Percentiles rank a stretch among this genome's conserved stretches.
These are phyloP conservation scores for Lethrus apterus DNA, from an alignment of 1,140 invertebrate genomes.

Conservation along the genomic window DNA sequence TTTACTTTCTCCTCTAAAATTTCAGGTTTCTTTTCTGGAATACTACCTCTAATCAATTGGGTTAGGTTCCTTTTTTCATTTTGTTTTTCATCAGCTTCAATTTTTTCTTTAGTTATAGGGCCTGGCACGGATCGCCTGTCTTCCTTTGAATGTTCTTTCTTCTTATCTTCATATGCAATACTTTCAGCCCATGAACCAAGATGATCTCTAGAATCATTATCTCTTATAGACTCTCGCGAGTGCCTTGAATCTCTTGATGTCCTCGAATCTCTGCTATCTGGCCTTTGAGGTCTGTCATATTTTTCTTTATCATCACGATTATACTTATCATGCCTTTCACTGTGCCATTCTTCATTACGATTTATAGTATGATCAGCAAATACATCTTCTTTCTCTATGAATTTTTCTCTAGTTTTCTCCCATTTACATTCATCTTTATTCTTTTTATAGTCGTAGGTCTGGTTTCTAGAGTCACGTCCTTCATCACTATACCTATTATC, in stretches of 20 bases:
- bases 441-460: conserved; percentile 25
- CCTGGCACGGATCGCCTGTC: conserved; percentile 46
- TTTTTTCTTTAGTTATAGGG: conserved; percentile 54
- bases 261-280: conserved; percentile 52
- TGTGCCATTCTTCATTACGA: conserved; percentile 20
- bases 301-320: conserved; percentile 38
- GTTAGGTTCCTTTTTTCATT: conserved; percentile 50
- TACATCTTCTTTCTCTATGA: conserved; percentile 7
- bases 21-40: conserved; percentile 22
- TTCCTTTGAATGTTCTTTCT: conserved; percentile 37
- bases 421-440: conserved; percentile 19
- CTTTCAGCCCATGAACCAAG: conserved; percentile 44
- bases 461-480: conserved; percentile 23
- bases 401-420: conserved; percentile 16
- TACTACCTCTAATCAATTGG: conserved; percentile 44
- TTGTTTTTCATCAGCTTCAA: conserved; percentile 52
- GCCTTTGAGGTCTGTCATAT: conserved; percentile 48
- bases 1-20: conserved; percentile 31
- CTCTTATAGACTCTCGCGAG: conserved; percentile 34
- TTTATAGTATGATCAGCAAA: conserved; percentile 15
- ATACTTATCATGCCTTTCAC: conserved; percentile 22
- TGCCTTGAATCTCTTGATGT: conserved; percentile 49
- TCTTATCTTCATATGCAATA: conserved; percentile 44
- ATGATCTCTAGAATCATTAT: conserved; percentile 31
- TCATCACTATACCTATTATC: conserved; percentile 21